Conservation (phyloP, 2,113 vertebrate genomes). For the Aegithalos caudatus region DNA sequence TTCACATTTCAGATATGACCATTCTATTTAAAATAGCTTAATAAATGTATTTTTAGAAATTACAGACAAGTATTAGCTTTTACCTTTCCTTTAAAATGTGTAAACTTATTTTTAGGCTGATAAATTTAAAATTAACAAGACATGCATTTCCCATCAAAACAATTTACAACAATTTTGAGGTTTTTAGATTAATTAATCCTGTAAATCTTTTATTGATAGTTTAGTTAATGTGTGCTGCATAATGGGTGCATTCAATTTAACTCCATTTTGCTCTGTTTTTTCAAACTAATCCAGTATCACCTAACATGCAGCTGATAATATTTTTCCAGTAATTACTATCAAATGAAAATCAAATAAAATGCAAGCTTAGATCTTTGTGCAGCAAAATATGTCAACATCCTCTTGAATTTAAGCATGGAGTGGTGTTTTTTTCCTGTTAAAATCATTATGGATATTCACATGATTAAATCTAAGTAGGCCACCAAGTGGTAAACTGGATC, state of each 20-base stretch:
- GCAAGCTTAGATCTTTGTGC: neutral
- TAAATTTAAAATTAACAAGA: neutral
- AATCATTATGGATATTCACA: neutral
- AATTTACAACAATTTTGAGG: neutral
- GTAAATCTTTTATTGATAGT: neutral
- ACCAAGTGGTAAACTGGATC: neutral
- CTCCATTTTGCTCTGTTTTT: neutral
- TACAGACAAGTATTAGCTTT: neutral
- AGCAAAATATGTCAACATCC: neutral
- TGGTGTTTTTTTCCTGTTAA: neutral
- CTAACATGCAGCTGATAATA: neutral
- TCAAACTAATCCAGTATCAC: neutral
- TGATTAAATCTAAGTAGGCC: neutral
- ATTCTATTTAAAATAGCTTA: neutral
- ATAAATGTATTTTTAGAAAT: neutral
- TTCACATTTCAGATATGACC: neutral
- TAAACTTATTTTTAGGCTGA: neutral
- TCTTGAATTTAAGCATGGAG: neutral
- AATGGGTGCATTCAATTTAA: neutral
- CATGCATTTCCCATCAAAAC: neutral
- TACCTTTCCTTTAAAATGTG: neutral
- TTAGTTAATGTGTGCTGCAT: neutral
- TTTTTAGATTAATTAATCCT: neutral
- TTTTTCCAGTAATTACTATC: neutral
- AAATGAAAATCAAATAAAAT: neutral